A percentile compares a stretch with the other conserved stretches of the same genome.
These are phyloP conservation scores for Ciconia nigra DNA, from an alignment of 2,797 vertebrate genomes.

Conservation along the genomic window DNA sequence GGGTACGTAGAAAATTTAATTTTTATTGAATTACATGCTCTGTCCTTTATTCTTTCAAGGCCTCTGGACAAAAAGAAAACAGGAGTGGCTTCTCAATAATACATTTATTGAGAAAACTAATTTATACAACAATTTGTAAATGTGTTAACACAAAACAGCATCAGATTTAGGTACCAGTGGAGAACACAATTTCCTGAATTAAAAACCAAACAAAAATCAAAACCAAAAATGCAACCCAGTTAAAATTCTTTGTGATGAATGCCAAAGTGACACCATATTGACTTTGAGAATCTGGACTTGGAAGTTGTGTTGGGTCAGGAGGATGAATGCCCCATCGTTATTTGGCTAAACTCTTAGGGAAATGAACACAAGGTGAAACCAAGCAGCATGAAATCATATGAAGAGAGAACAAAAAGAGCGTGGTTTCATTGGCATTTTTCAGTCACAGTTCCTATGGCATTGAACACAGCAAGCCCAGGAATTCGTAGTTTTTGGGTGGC, in stretches of 20 bases:
- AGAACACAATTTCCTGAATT: background rate
- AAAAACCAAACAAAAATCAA: background rate
- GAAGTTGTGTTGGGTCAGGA: background rate
- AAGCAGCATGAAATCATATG: background rate
- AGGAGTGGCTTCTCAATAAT: background rate
- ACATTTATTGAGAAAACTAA: constrained; percentile 21
- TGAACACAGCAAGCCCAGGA: background rate
- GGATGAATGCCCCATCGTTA: background rate
- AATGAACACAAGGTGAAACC: background rate
- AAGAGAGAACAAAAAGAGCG: background rate
- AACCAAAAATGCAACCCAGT: background rate
- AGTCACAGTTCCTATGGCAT: background rate
- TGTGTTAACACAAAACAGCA: background rate
- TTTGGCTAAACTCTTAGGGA: background rate
- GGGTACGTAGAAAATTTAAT: background rate
- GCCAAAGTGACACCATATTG: background rate
- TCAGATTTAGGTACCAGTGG: background rate
- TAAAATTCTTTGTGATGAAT: constrained; percentile 32
- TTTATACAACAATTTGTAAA: background rate
- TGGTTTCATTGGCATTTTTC: background rate
- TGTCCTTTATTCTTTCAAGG: constrained; percentile 2
- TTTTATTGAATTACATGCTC: background rate
- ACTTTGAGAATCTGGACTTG: background rate
- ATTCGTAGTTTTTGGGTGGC: background rate
- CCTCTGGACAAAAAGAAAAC: background rate